Base-by-base conservation (phyloP, 1,140 invertebrate species). In the Mya arenaria region DNA sequence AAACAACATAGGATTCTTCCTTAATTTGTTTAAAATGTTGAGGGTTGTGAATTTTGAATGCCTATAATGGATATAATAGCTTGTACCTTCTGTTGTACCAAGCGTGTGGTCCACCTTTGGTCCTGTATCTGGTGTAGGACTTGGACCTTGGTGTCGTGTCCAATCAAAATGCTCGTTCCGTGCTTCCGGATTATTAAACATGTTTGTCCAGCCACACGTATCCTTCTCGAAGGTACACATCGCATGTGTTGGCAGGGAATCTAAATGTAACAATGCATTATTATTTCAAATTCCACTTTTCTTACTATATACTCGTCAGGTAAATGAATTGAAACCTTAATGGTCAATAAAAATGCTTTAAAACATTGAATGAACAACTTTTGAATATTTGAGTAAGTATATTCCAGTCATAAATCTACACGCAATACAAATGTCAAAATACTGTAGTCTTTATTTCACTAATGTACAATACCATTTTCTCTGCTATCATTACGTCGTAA, bases 171-270 rank as follows among this genome's bases (percentile, higher is more conserved):
- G 65, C 25, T 39, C 34, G 19, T 10, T 13, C 41, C 41, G 41
- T 15, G 4, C 32, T 4, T 23, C 23, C 23, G 63, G 15, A n/a
- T n/a, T n/a, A n/a, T n/a, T n/a, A n/a, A n/a, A n/a, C 6, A 41
- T 36, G 23, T 37, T 17, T 32, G 0, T 34, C 77, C 77, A 79
- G 10, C 65, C 77, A 69, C 77, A 79, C 30, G 30, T 58, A n/a
- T 37, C 65, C 4, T 79, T 60, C 19, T 79, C 77, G 32, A 79
- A 79, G 1, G 77, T 79, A 41, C 77, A 79, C 23, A 25, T 30
- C n/a, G 65, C 13, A 56, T 19, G 41, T 0, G 44, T 13, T 6
- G 77, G 77, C 34, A 79, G 41, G 19, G 13, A n/a, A 30, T 30
- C 72, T 75, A n/a, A n/a, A n/a, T n/a, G n/a, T n/a, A n/a, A n/a